Conservation (phyloP, 2,797 vertebrate species). For the Periparus ater region DNA sequence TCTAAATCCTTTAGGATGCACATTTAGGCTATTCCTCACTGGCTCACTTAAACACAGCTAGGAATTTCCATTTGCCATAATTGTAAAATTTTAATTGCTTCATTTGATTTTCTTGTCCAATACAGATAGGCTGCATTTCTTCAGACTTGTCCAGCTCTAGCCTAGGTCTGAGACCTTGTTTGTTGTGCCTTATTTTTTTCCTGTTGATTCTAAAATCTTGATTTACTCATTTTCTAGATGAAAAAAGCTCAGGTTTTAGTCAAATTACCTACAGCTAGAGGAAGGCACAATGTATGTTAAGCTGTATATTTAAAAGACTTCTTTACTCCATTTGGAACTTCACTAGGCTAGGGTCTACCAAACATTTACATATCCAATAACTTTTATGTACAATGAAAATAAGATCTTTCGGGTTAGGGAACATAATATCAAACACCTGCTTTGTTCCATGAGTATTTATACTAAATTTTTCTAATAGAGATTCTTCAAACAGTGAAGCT, state of each 20-base stretch:
- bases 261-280: neutral
- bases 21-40: neutral
- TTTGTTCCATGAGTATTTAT: constrained; percentile 16
- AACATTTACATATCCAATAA: neutral
- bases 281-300: neutral
- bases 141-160: neutral
- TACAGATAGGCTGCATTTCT: neutral
- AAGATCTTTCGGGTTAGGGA: neutral
- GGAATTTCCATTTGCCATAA: neutral
- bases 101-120: neutral
- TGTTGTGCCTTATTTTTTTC: neutral
- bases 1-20: neutral
- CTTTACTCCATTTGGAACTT: neutral
- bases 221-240: neutral
- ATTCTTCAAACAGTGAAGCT: constrained; percentile 71
- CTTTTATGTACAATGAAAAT: neutral
- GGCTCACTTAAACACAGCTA: neutral
- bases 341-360: neutral
- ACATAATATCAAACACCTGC: constrained; percentile 24
- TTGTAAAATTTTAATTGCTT: neutral
- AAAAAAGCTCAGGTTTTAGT: neutral
- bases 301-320: neutral
- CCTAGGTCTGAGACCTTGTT: neutral
- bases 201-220: neutral
- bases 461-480: constrained; percentile 35